Conservation (phyloP, 1,140 invertebrate species). For the Grapholita molesta region DNA sequence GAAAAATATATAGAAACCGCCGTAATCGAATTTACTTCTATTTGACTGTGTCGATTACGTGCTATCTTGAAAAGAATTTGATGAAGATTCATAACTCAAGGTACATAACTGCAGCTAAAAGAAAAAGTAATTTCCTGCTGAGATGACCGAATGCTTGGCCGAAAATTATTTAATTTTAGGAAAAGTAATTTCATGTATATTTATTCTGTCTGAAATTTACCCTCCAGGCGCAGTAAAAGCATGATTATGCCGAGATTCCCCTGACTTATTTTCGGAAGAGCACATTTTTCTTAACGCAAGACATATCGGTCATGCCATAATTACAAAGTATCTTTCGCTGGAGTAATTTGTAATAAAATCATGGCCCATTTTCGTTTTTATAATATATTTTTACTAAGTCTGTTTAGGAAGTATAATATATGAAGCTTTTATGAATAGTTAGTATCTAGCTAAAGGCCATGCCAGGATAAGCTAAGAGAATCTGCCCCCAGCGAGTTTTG, state of each 20-base stretch:
- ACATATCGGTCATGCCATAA: slow-evolving; percentile 34
- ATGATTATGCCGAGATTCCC: slow-evolving; percentile 22
- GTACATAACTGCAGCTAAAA: not conserved
- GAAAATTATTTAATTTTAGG: not conserved
- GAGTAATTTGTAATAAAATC: slow-evolving; percentile 17
- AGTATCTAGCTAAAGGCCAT: no score
- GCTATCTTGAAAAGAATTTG: not conserved
- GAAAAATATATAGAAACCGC: no score
- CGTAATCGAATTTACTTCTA: no score
- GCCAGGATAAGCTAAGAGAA: no score
- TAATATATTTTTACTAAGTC: not conserved
- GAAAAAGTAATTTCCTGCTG: not conserved
- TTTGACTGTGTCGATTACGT: no score
- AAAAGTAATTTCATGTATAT: slow-evolving; percentile 13
- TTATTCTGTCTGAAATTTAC: not conserved
- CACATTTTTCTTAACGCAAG: slow-evolving; percentile 31
- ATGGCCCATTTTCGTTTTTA: not conserved
- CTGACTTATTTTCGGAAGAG: slow-evolving; percentile 27
- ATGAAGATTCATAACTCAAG: no score
- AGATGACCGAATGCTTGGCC: not conserved
- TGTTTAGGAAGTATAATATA: no score
- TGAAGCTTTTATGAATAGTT: no score
- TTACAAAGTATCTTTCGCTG: slow-evolving; percentile 24
- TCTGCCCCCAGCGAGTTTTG: no score
- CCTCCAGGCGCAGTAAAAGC: slow-evolving; percentile 17